Evolutionary conservation across 2,113 vertebrate genomes (phyloP), one percentile per base, ranked within the genome.

Genomic region (Butorides virescens): DNA sequence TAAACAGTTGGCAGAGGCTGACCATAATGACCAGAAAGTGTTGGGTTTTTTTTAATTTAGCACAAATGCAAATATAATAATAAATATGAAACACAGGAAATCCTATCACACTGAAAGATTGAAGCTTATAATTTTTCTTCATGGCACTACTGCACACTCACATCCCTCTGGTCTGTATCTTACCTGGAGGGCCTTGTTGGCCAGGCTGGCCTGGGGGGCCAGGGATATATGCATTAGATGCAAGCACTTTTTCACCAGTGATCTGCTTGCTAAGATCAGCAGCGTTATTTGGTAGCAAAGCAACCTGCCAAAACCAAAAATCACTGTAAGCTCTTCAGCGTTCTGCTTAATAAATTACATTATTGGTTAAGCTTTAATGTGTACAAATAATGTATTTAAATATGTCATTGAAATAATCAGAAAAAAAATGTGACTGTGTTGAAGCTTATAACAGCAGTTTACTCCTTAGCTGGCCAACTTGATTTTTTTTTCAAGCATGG

Each of bases 191-290:
- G 42, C 99, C 98, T 90, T 96, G 98, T n/a, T 97, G 97, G 18
- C 98, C 99, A 36, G 99, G 99, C 73, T 98, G 98, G 63, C 99
- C 99, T 42, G 98, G 98, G 50, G 99, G 99, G 11, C 99, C 99
- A 32, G 98, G 98, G 53, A 99, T 97, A 88, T 98, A 99, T 37
- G 99, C 77, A 7, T 98, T 98, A 37, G 99, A 98, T 15, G 98
- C 98, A 95, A 98, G 94, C 62, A 98, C 98, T 96, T 99, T 99
- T 95, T 99, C 98, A 17, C 97, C 98, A 44, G 98, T 98, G 97
- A 98, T 98, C 90, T 99, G 99, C 94, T 99, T 99, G 95, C 98
- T 98, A 93, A 99, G 97, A 61, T 99, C 99, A 14, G 95, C 98
- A 56, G 99, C 98, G 37, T 97, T 99, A 97, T 98, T 99, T 67